phyloP scores from a whole-genome alignment of 92 coral and sea anemone genomes.

The Porites cylindrica region DNA sequence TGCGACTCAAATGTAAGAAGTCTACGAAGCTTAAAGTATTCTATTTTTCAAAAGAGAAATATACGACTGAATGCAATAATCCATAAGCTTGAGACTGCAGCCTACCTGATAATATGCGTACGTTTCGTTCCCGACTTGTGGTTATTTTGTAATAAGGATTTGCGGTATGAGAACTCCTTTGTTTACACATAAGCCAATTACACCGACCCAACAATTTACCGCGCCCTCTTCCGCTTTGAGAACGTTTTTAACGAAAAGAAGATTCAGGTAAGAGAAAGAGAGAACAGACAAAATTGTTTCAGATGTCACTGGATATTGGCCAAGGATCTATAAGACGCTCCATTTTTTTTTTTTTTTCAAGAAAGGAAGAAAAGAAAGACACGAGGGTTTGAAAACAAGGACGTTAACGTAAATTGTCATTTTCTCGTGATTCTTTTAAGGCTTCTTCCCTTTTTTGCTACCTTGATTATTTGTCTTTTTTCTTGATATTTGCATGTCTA shows the following conservation, averaged over 20 bases:
- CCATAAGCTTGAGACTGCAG: neutral
- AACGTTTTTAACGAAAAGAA: neutral
- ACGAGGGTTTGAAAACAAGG: no score
- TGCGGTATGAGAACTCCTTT: neutral
- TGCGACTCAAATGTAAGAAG: neutral
- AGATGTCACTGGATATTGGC: no score
- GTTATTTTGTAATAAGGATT: neutral
- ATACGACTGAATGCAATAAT: neutral
- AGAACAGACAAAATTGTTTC: neutral
- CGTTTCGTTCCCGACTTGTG: neutral
- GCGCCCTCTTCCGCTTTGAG: slow-evolving; percentile 10
- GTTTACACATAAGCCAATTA: slow-evolving; percentile 32
- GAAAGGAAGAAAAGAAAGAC: no score
- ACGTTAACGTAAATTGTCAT: no score
- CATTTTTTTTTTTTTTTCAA: no score
- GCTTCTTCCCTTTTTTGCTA: no score
- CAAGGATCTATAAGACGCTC: no score
- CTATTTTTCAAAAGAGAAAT: no score
- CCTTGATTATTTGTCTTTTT: no score
- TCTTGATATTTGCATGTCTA: no score
- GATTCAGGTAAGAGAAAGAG: neutral
- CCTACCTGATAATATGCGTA: slow-evolving; percentile 1
- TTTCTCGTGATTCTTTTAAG: no score
- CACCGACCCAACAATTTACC: neutral
- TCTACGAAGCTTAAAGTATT: neutral